phyloP scores from a whole-genome alignment of 2,113 vertebrate genomes.

The Syrmaticus mikado region DNA sequence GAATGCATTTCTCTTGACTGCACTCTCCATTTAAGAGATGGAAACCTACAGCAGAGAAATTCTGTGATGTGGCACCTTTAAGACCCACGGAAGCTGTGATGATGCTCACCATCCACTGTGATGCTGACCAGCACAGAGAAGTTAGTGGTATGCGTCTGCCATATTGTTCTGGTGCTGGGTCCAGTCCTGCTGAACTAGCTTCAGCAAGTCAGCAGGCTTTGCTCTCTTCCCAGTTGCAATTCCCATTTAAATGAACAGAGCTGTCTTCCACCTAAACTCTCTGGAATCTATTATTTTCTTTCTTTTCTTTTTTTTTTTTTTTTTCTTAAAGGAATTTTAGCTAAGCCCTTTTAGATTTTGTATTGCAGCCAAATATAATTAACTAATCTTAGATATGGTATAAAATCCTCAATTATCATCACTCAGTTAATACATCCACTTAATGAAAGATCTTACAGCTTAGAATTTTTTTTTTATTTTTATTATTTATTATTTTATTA shows the following conservation, averaged over 20 bases:
- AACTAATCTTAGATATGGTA: background rate
- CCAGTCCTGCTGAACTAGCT: background rate
- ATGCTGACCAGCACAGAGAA: background rate
- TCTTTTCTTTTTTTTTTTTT: too few species aligned
- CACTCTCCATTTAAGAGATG: background rate
- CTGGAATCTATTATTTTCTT: background rate
- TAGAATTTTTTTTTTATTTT: background rate
- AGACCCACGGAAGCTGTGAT: background rate
- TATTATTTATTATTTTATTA: too few species aligned
- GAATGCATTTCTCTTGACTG: background rate
- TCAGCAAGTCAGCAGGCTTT: background rate
- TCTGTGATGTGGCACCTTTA: background rate
- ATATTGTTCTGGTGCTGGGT: background rate
- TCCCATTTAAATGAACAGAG: background rate
- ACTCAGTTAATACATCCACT: background rate
- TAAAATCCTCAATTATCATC: background rate
- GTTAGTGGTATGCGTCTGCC: background rate
- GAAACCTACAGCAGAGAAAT: background rate
- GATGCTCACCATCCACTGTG: fast-evolving
- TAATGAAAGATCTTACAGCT: background rate
- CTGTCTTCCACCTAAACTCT: fast-evolving
- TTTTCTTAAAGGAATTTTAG: background rate
- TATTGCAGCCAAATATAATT: background rate
- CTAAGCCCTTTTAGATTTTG: background rate
- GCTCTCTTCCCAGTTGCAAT: background rate